Base-by-base conservation (phyloP, 53 echinoderm and acorn worm species). In the Crossaster papposus region DNA sequence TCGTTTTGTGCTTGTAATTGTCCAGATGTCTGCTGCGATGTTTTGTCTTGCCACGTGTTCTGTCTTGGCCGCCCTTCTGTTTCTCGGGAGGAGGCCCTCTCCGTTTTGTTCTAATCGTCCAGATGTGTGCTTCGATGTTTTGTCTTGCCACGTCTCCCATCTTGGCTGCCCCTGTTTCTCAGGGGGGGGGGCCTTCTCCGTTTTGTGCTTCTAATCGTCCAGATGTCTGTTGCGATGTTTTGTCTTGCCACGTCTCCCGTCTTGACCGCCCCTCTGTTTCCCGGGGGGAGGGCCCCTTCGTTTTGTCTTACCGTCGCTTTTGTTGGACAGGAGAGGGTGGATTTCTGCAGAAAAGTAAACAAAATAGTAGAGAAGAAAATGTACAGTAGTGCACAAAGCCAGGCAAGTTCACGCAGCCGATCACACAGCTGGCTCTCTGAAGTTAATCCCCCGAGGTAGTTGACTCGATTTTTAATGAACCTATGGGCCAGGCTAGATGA, bases 81-180 rank as follows among this genome's bases (percentile, higher is more conserved):
- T 86, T 93, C 14, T 89, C 83, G 3, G 89, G 68, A 31, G 35
- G 75, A 9, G 85, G 36, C 14, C 93, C 70, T 64, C 90, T 96
- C 92, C 95, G 94, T 79, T 94, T 95, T 64, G 88, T 81, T n/a
- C 88, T 95, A 94, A 38, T 94, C 92, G 73, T 96, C 97, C n/a
- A 95, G 81, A 23, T 94, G 85, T 77, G 83, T 83, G 5, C 34
- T 81, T 1, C 80, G 54, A 38, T 83, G 90, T 24, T 83, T 90
- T 18, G 83, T 28, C 24, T 90, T 90, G 26, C 87, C 87, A 55
- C 87, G 51, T 51, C 87, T 75, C 12, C 87, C 87, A 63, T 87
- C 87, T 24, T n/a, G 32, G 18, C 35, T 36, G 24, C 81, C 90
- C 64, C 62, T 83, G 38, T 90, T 82, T 54, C 82, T 93, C 15